These are phyloP conservation scores for Beaufortia kweichowensis DNA, from an alignment of 2,113 vertebrate genomes.

Conservation along the genomic window DNA sequence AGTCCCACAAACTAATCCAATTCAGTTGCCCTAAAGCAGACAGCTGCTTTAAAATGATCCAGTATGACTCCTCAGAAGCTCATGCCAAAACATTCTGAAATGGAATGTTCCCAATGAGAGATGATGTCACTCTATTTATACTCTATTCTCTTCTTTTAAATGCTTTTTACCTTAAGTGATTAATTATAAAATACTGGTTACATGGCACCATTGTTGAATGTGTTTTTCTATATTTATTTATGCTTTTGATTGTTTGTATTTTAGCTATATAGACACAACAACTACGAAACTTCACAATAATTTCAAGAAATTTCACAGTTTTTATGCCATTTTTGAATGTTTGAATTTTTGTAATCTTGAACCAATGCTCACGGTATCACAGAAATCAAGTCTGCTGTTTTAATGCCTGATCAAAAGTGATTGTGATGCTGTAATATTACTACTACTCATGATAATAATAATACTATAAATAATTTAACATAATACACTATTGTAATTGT, in stretches of 20 bases:
- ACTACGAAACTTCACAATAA: neutral
- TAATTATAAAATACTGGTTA: slow-evolving; percentile 1
- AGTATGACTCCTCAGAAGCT: slow-evolving; percentile 11
- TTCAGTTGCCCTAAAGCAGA: neutral
- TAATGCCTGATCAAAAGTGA: no score
- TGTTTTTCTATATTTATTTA: slow-evolving; percentile 66
- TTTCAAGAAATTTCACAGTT: neutral
- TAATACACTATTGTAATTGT: no score
- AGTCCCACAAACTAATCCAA: neutral
- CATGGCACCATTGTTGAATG: slow-evolving; percentile 23
- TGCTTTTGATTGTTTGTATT: slow-evolving; percentile 52
- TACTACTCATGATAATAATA: no score
- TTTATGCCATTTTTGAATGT: no score
- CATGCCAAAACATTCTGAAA: slow-evolving; percentile 11
- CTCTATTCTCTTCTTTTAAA: neutral
- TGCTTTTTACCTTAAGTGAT: slow-evolving; percentile 2
- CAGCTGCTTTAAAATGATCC: neutral
- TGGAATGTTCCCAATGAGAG: slow-evolving; percentile 12
- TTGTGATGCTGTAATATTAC: no score
- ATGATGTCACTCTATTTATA: neutral
- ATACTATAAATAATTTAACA: no score
- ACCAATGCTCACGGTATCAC: slow-evolving; percentile 23
- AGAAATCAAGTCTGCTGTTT: no score
- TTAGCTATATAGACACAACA: slow-evolving; percentile 19
- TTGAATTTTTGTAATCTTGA: slow-evolving; percentile 38